Conservation (phyloP, 2,888 invertebrate species). For the Loripinus fragilis region DNA sequence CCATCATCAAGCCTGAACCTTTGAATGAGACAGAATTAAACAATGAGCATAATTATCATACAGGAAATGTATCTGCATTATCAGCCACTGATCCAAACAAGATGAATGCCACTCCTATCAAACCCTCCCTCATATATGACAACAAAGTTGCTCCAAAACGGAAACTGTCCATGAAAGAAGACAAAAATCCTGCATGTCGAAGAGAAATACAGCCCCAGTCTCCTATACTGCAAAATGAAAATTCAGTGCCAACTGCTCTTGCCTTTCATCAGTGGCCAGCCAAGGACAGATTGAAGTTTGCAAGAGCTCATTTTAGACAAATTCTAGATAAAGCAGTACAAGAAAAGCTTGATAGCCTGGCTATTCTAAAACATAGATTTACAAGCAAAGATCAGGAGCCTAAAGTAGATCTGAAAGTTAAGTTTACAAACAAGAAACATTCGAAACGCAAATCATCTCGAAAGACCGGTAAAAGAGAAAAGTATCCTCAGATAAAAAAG, state of each 20-base stretch:
- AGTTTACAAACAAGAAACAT: not conserved
- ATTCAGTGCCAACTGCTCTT: constrained; percentile 12
- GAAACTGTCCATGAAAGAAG: constrained; percentile 57
- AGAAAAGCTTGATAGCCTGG: constrained; percentile 33
- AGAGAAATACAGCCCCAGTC: not conserved
- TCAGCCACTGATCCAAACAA: constrained; percentile 59
- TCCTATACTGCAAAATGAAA: constrained; percentile 15
- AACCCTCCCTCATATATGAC: constrained; percentile 46
- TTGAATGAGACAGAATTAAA: constrained; percentile 5
- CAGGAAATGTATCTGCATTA: not conserved
- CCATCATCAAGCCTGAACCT: constrained; percentile 3
- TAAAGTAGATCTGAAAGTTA: not conserved
- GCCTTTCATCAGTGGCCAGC: constrained; percentile 54
- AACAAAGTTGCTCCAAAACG: constrained; percentile 54
- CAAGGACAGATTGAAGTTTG: constrained; percentile 68
- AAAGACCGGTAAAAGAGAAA: constrained; percentile 38
- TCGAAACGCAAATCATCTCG: not conserved
- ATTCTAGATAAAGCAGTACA: constrained; percentile 65
- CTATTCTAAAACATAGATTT: not conserved
- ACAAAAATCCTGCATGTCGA: constrained; percentile 19
- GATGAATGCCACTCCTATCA: constrained; percentile 64
- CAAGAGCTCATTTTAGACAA: constrained; percentile 64
- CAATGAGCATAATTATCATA: not conserved
- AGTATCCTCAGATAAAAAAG: constrained; percentile 63
- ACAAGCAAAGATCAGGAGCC: not conserved